Base-by-base conservation (phyloP, 2,888 invertebrate species). In the Coenonympha arcania region DNA sequence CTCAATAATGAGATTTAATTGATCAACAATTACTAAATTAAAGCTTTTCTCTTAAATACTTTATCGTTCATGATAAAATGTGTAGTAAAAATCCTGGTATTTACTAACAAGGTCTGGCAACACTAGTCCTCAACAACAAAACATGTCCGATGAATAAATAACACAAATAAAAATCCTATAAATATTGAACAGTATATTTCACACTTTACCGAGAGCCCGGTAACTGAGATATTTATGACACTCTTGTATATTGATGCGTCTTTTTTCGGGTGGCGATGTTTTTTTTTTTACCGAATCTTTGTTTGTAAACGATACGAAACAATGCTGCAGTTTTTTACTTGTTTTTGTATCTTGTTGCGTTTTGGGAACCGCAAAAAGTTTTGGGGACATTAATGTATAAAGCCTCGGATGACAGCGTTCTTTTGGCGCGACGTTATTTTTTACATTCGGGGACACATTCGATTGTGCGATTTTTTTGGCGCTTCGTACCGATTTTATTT, bases 111-210 rank as follows among this genome's bases (percentile, higher is more conserved):
- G n/a, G 18, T 30, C 33, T 44, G 44, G 44, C 33, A 16, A 24
- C 44, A 34, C 33, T 34, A 44, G 15, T n/a, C 6, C 52, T 55
- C 57, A 55, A 48, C 50, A 55, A 58, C 59, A 59, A 61, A 64
- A 57, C 64, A 60, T 61, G 63, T 73, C 69, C 69, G 60, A 65
- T 76, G 82, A 82, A 84, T 84, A 85, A 85, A 84, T 79, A 80
- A 78, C 68, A 82, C 74, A 84, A 84, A 85, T 79, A 83, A 84
- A 84, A 82, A 66, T 70, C 73, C 69, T 80, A 81, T 85, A 85
- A 81, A 85, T 83, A 84, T 84, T 80, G 80, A 82, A 76, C 76
- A 73, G 68, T 80, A 84, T 82, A 83, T 80, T 84, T 85, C 82
- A 84, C 85, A 85, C 85, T 85, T 79, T 72, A 71, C 71, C 57